Evolutionary conservation across 2,888 invertebrate genomes (phyloP), one percentile per base, ranked within the genome.

Genomic region (Rotaria sp.): DNA sequence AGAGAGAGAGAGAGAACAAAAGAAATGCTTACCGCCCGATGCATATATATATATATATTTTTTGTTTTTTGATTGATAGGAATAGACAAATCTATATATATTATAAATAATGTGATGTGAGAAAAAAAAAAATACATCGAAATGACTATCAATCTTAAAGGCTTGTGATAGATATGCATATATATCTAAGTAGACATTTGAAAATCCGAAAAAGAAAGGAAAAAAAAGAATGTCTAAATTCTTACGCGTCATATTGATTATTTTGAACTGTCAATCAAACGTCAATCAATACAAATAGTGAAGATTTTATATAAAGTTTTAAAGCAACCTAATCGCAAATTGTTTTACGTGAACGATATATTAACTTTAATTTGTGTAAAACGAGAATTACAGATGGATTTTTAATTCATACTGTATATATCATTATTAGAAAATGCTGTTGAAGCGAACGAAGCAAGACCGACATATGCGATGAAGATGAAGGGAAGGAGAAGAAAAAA

Each of bases 61-160:
- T 50, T 50, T 50, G 10, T 30, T 67, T 30, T 30, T 67, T 67
- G 80, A 80, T 80, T 80, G 80, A 80, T 80, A 45, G 80, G 45
- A 80, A 67, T 67, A 67, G 67, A 67, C 67, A 67, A 38, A 67
- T 67, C 80, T 80, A 80, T 80, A 80, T 30, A 30, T 80, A 80
- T 80, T 67, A 52, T 52, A 35, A 24, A 35, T 26, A 80, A 80
- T 45, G n/a, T 45, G 45, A 80, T 45, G 11, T 11, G 45, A 80
- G 26, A 26, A 45, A 80, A 80, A 80, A 45, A 80, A 41, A 74
- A 35, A 67, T 67, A 30, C 18, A 80, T 21, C 45, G 80, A 45
- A 45, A 26, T 80, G n/a, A 41, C 80, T 45, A 80, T 80, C 80
- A 80, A 80, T 80, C 80, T 80, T 45, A 80, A 45, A 80, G n/a